Evolutionary conservation across 2,888 invertebrate species (phyloP), one percentile per base, ranked within the genome.

Genomic region (Pharmacophagus antenor): DNA sequence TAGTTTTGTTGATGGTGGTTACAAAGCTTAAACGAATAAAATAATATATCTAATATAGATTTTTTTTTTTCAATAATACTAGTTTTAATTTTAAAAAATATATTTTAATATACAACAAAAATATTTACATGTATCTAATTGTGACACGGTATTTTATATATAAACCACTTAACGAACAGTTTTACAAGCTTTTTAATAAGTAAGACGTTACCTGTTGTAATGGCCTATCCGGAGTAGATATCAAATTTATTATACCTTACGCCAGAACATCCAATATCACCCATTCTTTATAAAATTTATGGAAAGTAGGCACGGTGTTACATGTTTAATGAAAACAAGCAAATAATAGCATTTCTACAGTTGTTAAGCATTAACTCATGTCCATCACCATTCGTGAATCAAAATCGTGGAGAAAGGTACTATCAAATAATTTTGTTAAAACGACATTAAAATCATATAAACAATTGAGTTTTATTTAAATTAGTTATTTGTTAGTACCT

Each of bases 91-190:
- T 66, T 63, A 67, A 65, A 67, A 64, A 70, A 79, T 73, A 73
- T 78, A 75, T 83, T 85, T 69, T 85, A 84, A 74, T 84, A 80
- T 76, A 83, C 74, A 85, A 84, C 79, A 81, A 81, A 80, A 76
- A 81, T 86, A 86, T 85, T 83, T 86, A 84, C 84, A 87, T 71
- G 59, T 62, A n/a, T 49, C 4, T 42, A 42, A 60, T 62, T 58
- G 63, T 48, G 54, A 58, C 54, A 55, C 56, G 12, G 17, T 54
- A 58, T 27, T 18, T 54, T 46, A n/a, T 42, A 21, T 47, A 63
- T 62, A 50, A 48, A 23, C 46, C 52, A 55, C 52, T 57, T 42
- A 46, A 31, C 58, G 27, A 47, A 51, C 47, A 41, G 17, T 12
- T n/a, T 46, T 18, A 48, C 54, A 37, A 51, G 48, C 20, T 21